phyloP scores from a whole-genome alignment of 2,797 vertebrate species.

The Sebastes jordani region DNA sequence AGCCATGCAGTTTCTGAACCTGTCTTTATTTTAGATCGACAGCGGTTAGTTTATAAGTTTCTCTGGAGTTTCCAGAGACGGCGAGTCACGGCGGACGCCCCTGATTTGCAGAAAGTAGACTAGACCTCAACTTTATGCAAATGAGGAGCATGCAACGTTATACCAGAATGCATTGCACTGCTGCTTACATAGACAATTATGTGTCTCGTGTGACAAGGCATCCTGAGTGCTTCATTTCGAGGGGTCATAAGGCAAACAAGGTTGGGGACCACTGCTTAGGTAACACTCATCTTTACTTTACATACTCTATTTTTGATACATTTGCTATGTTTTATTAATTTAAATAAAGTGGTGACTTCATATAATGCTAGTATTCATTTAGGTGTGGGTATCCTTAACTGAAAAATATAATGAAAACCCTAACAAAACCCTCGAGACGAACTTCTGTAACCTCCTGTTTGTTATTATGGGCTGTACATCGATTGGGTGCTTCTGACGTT shows the following conservation, averaged over 20 bases:
- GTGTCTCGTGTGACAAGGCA: background rate
- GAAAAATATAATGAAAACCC: background rate
- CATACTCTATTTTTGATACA: conserved; percentile 57
- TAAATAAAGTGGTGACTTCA: conserved; percentile 20
- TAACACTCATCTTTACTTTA: conserved; percentile 50
- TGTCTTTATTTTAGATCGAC: no score
- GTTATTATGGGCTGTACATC: background rate
- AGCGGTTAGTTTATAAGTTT: no score
- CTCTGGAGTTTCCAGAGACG: no score
- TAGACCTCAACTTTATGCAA: no score
- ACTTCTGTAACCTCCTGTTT: background rate
- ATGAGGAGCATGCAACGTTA: accelerated
- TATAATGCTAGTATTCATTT: background rate
- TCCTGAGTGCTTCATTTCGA: background rate
- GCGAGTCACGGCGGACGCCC: no score
- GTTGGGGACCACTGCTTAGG: background rate
- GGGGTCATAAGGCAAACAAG: background rate
- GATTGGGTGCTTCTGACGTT: background rate
- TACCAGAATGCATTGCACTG: no score
- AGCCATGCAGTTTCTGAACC: no score
- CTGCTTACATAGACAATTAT: no score
- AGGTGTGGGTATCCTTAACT: background rate
- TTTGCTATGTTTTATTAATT: conserved; percentile 37
- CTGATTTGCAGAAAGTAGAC: no score
- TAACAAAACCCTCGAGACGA: background rate